A percentile compares a stretch with the other conserved stretches of the same genome.
Evolutionary conservation across 2,888 invertebrate genomes (phyloP).

Genomic region (Heliconius ethilla): DNA sequence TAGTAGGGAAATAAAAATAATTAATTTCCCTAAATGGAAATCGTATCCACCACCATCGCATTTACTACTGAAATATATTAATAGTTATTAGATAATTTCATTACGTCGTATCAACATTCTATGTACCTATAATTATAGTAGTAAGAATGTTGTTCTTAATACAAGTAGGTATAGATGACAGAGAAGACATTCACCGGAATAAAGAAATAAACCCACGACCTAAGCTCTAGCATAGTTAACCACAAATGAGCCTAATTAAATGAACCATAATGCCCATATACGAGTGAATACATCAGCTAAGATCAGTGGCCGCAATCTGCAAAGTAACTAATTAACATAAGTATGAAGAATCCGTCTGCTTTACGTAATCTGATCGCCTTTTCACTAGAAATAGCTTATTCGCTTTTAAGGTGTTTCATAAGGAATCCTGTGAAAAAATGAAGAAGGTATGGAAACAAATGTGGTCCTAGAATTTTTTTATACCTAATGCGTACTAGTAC

Average conservation of each 20-base stretch:
- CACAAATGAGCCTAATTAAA: slow-evolving; percentile 13
- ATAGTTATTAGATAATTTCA: background rate
- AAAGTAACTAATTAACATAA: slow-evolving; percentile 25
- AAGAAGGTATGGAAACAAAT: background rate
- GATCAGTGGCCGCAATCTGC: slow-evolving; percentile 31
- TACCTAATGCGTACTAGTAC: too few species aligned
- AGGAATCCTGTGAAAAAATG: slow-evolving; percentile 20
- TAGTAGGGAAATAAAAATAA: too few species aligned
- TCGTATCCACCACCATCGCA: background rate
- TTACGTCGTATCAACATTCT: too few species aligned
- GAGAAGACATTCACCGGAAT: background rate
- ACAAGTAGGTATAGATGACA: background rate
- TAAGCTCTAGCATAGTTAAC: background rate
- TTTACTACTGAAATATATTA: background rate
- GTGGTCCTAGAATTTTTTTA: background rate
- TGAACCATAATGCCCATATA: slow-evolving; percentile 23
- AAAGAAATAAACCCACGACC: background rate
- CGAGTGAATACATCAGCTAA: slow-evolving; percentile 19
- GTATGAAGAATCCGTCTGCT: slow-evolving; percentile 21
- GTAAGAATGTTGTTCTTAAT: too few species aligned
- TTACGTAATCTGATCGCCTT: slow-evolving; percentile 22
- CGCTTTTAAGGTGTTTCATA: slow-evolving; percentile 5
- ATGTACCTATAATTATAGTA: too few species aligned
- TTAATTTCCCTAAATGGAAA: background rate
- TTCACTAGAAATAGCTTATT: slow-evolving; percentile 10